Evolutionary conservation across 2,113 vertebrate genomes (phyloP).

Genomic region (Ceratotherium simum): DNA sequence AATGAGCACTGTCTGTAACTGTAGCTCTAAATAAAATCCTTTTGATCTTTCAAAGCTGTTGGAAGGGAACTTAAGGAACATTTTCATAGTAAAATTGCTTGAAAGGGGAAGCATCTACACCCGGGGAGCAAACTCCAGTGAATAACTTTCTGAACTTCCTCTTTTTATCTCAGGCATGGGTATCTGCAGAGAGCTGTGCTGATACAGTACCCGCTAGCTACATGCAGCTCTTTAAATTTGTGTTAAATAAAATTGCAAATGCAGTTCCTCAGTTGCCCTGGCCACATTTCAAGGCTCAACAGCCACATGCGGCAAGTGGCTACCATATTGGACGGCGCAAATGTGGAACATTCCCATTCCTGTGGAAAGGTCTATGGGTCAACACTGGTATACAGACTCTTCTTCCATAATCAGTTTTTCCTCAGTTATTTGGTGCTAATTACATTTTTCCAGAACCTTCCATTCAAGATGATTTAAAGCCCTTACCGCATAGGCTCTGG

Average conservation of each 20-base stretch:
- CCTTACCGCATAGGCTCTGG: not conserved
- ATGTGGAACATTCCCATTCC: too few relatives aligned
- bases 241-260: not conserved
- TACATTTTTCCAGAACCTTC: conserved; percentile 25
- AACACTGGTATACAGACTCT: not conserved
- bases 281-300: not conserved
- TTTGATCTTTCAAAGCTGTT: conserved; percentile 74
- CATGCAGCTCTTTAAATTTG: not conserved
- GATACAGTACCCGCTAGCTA: accelerated
- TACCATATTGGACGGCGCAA: accelerated
- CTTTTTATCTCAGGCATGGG: not conserved
- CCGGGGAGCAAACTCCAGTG: conserved; percentile 71
- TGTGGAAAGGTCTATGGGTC: not conserved
- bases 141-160: not conserved
- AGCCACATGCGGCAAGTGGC: not conserved
- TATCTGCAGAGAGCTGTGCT: not conserved
- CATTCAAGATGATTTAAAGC: not conserved
- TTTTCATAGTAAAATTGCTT: conserved; percentile 78
- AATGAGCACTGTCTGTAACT: conserved; percentile 68
- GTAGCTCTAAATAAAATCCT: conserved; percentile 78
- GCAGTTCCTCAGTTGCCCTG: not conserved
- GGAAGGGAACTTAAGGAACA: conserved; percentile 72
- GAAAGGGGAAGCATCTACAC: conserved; percentile 74
- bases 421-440: not conserved
- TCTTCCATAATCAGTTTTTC: not conserved